Evolutionary conservation across 2,797 vertebrate genomes (phyloP), one percentile per base, ranked within the genome.

Genomic region (Buceros bicornis): DNA sequence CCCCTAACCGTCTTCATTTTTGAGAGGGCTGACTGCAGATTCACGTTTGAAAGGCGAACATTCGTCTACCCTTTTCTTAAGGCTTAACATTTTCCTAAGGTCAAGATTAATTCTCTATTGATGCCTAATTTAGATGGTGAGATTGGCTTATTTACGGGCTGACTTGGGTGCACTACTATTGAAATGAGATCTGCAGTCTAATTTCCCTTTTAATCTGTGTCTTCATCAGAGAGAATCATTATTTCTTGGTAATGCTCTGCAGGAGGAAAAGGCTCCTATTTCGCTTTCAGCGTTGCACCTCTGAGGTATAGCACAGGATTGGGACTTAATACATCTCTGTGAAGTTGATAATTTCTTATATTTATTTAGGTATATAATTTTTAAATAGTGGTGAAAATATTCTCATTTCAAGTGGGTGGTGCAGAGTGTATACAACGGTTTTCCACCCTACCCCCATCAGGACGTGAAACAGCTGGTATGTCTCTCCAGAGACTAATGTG

Each of bases 201-300:
- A 93, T 95, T 95, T 94, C 45, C 61, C 16, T 87, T 85, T 81
- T 94, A 96, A 95, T 94, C 83, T 90, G 53, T 92, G 96, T 90
- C 83, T 96, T 87, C 71, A 69, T 90, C 72, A 84, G 69, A 90
- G 57, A 74, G 15, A 92, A 77, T 85, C 19, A 47, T 93, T 94
- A 76, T 77, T 92, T 87, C 86, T 89, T 69, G 53, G 42, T 84
- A 82, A 78, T 72, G 43, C 69, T 94, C 67, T 69, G 61, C 58
- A 85, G 73, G 64, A 93, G 25, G 33, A 96, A 50, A 64, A 81
- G 56, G 37, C 81, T 93, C 64, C 42, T 53, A 8, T 71, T 95
- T 77, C 82, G 92, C 2, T 93, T 92, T 82, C 64, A 80, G 61
- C 53, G 19, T 58, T 82, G 56, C 24, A 65, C 50, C 47, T 76